phyloP scores from a whole-genome alignment of 2,888 invertebrate genomes.

The Acanthosepion lycidas region DNA sequence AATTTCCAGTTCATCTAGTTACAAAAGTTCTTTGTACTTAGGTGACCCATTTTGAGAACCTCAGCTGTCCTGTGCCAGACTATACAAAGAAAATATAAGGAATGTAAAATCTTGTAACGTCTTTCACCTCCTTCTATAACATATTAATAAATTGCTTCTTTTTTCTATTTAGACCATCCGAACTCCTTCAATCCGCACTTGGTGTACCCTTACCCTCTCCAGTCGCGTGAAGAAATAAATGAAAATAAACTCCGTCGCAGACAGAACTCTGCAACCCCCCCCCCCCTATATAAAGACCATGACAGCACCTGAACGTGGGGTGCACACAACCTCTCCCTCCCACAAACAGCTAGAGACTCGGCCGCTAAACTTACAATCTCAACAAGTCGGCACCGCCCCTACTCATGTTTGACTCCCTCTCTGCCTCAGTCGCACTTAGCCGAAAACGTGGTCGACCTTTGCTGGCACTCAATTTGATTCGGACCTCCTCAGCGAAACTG shows the following conservation, averaged over 20 bases:
- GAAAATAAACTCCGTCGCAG: not conserved
- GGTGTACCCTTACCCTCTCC: not conserved
- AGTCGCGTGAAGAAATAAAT: not conserved
- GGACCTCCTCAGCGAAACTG: slow-evolving; percentile 33
- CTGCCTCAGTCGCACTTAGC: slow-evolving; percentile 15
- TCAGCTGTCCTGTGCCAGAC: too few relatives aligned
- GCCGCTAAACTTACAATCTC: not conserved
- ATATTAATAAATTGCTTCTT: not conserved
- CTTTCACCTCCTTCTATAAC: too few relatives aligned
- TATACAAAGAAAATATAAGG: too few relatives aligned
- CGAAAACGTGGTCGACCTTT: not conserved
- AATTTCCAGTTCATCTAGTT: too few relatives aligned
- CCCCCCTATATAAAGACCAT: not conserved
- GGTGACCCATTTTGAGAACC: too few relatives aligned
- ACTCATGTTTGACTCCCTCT: not conserved
- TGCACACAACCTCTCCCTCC: slow-evolving; percentile 12
- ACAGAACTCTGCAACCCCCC: not conserved
- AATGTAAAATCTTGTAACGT: too few relatives aligned
- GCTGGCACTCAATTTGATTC: not conserved
- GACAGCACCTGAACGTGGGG: slow-evolving; percentile 14
- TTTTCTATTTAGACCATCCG: not conserved
- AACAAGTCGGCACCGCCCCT: slow-evolving; percentile 21
- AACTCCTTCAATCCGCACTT: not conserved
- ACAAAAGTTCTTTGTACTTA: too few relatives aligned
- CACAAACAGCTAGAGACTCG: not conserved